Conservation (phyloP, 2,888 invertebrate genomes). For the Himalopsyche kuldschensis region DNA sequence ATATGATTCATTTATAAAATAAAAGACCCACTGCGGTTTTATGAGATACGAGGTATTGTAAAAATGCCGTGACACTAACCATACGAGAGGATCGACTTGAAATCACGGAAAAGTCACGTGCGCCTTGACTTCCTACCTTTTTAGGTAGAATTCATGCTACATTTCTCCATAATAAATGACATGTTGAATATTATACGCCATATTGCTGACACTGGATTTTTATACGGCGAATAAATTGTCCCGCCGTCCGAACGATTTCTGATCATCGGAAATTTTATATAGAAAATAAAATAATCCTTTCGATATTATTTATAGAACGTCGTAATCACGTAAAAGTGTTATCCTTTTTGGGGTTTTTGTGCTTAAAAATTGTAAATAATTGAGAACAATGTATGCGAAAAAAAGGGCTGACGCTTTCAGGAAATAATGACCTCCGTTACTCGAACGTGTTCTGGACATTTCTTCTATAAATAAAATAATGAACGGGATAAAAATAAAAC, state of each 20-base stretch:
- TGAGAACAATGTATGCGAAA: too few species aligned
- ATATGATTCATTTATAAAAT: too few species aligned
- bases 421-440: too few species aligned
- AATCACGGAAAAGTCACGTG: not conserved
- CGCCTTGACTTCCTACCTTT: not conserved
- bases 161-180: constrained; percentile 1
- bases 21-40: not conserved
- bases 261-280: not conserved
- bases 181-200: not conserved
- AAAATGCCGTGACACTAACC: not conserved
- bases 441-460: too few species aligned
- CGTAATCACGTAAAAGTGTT: too few species aligned
- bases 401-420: too few species aligned
- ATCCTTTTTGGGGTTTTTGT: too few species aligned
- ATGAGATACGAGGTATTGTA: not conserved
- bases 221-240: not conserved
- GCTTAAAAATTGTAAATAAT: too few species aligned
- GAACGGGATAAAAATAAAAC: too few species aligned
- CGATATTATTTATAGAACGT: too few species aligned
- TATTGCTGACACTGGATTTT: not conserved
- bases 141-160: not conserved
- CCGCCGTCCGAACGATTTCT: not conserved
- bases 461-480: too few species aligned
- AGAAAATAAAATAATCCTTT: too few species aligned
- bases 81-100: not conserved